These are phyloP conservation scores for Tetragonula clypearis DNA, from an alignment of 1,140 invertebrate genomes.

Conservation along the genomic window DNA sequence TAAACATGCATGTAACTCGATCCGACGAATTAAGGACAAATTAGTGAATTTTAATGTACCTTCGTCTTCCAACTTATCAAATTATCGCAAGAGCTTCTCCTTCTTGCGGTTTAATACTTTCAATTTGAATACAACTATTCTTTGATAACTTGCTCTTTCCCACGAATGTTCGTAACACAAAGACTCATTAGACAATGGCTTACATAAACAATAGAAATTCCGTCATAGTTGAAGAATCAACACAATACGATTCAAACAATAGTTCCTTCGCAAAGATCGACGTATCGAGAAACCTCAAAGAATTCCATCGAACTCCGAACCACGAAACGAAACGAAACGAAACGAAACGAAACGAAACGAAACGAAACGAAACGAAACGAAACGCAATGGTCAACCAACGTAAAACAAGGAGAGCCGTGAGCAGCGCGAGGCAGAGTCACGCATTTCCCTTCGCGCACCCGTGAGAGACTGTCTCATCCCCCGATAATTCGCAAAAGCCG, in stretches of 20 bases:
- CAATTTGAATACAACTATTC: too few species aligned
- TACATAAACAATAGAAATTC: not conserved
- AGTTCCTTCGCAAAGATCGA: not conserved
- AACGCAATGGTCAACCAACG: not conserved
- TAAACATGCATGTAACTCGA: too few species aligned
- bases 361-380: not conserved
- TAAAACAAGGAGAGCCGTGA: not conserved
- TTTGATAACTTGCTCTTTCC: too few species aligned
- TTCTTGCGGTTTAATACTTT: too few species aligned
- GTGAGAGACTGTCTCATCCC: slow-evolving; percentile 36
- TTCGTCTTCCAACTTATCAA: too few species aligned
- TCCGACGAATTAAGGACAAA: too few species aligned
- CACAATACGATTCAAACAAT: not conserved
- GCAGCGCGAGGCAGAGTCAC: slow-evolving; percentile 3
- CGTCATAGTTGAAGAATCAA: not conserved
- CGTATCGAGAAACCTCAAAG: not conserved
- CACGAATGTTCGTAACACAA: too few species aligned
- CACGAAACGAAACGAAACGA: not conserved
- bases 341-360: not conserved
- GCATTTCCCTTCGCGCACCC: slow-evolving; percentile 22
- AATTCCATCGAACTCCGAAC: not conserved
- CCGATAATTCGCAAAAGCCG: not conserved
- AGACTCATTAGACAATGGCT: not conserved
- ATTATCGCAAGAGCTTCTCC: too few species aligned
- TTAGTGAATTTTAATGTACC: too few species aligned